Base-by-base conservation (phyloP, 2,888 invertebrate species). In the Tachina grossa region DNA sequence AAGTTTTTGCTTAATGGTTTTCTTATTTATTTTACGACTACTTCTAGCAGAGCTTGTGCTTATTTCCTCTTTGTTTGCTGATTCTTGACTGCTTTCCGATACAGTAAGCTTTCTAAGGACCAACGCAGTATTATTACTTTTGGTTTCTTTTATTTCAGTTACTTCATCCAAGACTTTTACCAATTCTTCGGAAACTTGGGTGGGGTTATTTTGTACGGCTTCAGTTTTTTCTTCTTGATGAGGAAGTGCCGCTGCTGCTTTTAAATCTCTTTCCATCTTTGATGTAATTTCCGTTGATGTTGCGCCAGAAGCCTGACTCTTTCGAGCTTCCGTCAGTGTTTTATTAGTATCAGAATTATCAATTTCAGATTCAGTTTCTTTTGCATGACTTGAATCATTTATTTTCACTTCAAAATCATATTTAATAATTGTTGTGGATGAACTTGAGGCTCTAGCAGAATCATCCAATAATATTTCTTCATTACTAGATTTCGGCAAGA, bases 361-460 rank as follows among this genome's bases (percentile, higher is more conserved):
- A 31, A 1, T 6, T 31, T n/a, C 59, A 0, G n/a, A 49, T 16
- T 11, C 39, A 11, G 31, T 47, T 75, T 47, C 65, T 22, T 43
- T 65, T 63, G 43, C 2, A 10, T 45, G 3, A 51, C 75, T 53
- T 1, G 10, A 14, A 63, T 85, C 83, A 45, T 22, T 68, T 65
- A 85, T 84, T 72, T 77, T 71, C 31, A 78, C 49, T 63, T 79
- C 65, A 57, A 79, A 47, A 65, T 83, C 76, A 66, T 71, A 78
- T 53, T 78, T 83, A n/a, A 84, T 19, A 5, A 75, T 66, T 22
- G 74, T 61, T 31, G 59, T 11, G 10, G 77, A 3, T 43, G 11
- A n/a, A 59, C 2, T 66, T n/a, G 39, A 16, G 53, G 13, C 4
- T 45, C 13, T 16, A 9, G 22, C 13, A 53, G 43, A 19, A 2